phyloP scores from a whole-genome alignment of 2,888 invertebrate genomes.

The Graphium colonna region DNA sequence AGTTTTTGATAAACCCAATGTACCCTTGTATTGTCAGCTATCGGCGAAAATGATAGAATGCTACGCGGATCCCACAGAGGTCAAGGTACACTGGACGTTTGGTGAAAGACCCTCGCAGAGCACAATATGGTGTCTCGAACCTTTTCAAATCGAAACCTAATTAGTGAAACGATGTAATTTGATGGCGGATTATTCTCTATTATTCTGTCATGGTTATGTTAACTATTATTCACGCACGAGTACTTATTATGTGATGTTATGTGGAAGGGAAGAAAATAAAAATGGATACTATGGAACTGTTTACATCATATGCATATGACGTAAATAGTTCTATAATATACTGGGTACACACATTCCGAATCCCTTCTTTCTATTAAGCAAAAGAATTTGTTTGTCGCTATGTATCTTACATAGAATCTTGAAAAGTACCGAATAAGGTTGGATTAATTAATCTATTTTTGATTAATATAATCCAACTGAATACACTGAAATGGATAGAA shows the following conservation, averaged over 20 bases:
- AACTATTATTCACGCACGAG: not conserved
- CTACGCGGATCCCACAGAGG: conserved; percentile 33
- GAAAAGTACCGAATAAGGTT: no score
- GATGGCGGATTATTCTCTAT: conserved; percentile 3
- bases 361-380: no score
- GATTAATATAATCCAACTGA: no score
- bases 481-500: no score
- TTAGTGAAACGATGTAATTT: conserved; percentile 44
- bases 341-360: no score
- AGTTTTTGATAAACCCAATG: conserved; percentile 39
- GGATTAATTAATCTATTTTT: no score
- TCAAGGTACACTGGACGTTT: conserved; percentile 38
- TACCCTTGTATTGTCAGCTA: conserved; percentile 24
- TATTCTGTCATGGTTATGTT: not conserved
- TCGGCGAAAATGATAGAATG: conserved; percentile 19
- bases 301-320: no score
- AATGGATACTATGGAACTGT: no score
- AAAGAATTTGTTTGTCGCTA: no score
- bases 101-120: conserved; percentile 47
- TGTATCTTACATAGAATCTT: no score
- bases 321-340: no score
- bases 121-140: conserved; percentile 60
- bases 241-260: not conserved
- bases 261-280: no score
- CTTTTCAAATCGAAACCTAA: conserved; percentile 61